A percentile compares a stretch with the other conserved stretches of the same genome.
Evolutionary conservation across 1,140 invertebrate genomes (phyloP).

Genomic region (Drosophila takahashii): DNA sequence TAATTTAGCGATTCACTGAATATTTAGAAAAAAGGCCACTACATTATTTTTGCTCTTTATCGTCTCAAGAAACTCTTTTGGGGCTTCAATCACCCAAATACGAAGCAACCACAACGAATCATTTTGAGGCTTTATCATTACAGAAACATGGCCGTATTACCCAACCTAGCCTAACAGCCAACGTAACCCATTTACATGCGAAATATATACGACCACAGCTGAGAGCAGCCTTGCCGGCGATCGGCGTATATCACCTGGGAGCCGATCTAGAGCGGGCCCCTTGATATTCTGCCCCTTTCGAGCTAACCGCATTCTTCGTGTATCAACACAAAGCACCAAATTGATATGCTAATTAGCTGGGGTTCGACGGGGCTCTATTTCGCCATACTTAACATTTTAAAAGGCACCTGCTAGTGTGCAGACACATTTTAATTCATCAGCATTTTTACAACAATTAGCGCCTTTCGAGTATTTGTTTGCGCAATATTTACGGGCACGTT

Average conservation of each 20-base stretch:
- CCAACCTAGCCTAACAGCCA: slow-evolving; percentile 45
- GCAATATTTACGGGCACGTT: slow-evolving; percentile 59
- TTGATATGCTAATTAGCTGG: slow-evolving; percentile 61
- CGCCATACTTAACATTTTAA: slow-evolving; percentile 28
- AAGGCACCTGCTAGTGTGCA: slow-evolving; percentile 5
- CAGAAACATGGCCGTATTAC: slow-evolving; percentile 33
- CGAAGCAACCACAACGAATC: slow-evolving; percentile 7
- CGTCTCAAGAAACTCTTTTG: slow-evolving; percentile 22
- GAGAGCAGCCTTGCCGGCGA: slow-evolving; percentile 25
- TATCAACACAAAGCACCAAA: slow-evolving; percentile 31
- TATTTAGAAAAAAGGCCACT: no score
- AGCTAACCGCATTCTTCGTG: slow-evolving; percentile 35
- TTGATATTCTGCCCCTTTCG: slow-evolving; percentile 29
- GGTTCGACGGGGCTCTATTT: slow-evolving; percentile 13
- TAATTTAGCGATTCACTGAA: background rate
- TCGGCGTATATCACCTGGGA: slow-evolving; percentile 19
- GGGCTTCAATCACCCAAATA: slow-evolving; percentile 11
- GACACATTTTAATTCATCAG: slow-evolving; percentile 25
- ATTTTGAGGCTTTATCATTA: slow-evolving; percentile 29
- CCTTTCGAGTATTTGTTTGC: slow-evolving; percentile 38
- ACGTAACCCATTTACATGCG: slow-evolving; percentile 44
- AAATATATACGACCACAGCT: slow-evolving; percentile 31
- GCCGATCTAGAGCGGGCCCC: slow-evolving; percentile 26
- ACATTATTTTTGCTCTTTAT: background rate
- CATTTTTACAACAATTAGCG: slow-evolving; percentile 65